Evolutionary conservation across 2,113 vertebrate genomes (phyloP).

Genomic region (Paratilapia polleni): DNA sequence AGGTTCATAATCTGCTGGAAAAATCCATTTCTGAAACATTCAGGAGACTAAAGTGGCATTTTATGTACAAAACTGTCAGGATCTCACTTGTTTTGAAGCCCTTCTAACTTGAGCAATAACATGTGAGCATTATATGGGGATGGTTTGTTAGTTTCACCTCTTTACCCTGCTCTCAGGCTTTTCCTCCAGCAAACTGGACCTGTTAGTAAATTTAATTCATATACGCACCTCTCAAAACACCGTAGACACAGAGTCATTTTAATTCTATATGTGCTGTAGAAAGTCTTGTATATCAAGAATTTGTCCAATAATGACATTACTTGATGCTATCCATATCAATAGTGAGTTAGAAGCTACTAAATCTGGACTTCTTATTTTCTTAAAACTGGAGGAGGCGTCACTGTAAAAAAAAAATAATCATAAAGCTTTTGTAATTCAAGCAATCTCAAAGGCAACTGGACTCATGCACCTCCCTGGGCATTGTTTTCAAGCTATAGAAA

Average conservation of each 20-base stretch:
- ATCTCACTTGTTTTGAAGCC: background rate
- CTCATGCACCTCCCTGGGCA: accelerated
- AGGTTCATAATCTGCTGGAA: background rate
- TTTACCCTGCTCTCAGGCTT: background rate
- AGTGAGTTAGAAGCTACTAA: background rate
- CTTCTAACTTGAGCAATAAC: background rate
- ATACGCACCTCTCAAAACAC: background rate
- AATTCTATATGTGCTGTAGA: background rate
- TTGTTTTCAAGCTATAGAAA: background rate
- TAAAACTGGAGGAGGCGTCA: too few relatives aligned
- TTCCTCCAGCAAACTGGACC: background rate
- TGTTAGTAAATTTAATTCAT: background rate
- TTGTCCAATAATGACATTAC: background rate
- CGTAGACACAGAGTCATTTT: background rate
- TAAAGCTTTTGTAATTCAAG: background rate
- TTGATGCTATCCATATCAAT: background rate
- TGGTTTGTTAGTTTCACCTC: too few relatives aligned
- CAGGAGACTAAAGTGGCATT: background rate
- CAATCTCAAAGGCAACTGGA: too few relatives aligned
- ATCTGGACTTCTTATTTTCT: too few relatives aligned
- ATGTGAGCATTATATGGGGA: background rate
- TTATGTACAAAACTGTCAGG: background rate
- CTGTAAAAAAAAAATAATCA: too few relatives aligned
- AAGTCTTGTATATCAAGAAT: background rate
- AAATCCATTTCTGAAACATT: too few relatives aligned